Evolutionary conservation across 2,888 invertebrate genomes (phyloP).

Genomic region (Axea sp.): DNA sequence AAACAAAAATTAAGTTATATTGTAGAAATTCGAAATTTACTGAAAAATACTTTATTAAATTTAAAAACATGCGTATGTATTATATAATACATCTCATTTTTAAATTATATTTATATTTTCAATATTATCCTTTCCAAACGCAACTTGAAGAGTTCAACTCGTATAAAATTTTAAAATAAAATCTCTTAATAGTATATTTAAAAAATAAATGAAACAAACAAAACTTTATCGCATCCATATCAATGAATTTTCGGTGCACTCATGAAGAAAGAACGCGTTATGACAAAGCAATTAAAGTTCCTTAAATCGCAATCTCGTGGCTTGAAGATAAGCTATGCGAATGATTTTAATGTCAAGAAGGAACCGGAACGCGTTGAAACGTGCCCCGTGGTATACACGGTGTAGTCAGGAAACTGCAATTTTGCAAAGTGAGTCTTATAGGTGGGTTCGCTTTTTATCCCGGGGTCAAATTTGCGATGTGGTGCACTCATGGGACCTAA

Average conservation of each 20-base stretch:
- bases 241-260: conserved; percentile 5
- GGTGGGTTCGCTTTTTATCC: conserved; percentile 69
- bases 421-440: conserved; percentile 74
- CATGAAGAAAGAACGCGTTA: conserved; percentile 24
- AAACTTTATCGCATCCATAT: conserved; percentile 5
- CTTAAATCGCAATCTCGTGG: conserved; percentile 31
- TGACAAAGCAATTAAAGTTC: conserved; percentile 55
- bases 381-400: conserved; percentile 66
- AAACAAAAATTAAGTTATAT: no score
- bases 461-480: conserved; percentile 73
- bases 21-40: no score
- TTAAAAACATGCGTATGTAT: no score
- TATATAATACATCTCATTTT: no score
- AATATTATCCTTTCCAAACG: no score
- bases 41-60: no score
- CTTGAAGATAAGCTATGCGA: conserved; percentile 30
- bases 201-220: background rate
- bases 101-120: no score
- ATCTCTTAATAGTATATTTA: no score
- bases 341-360: conserved; percentile 57
- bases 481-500: conserved; percentile 55
- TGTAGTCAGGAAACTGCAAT: conserved; percentile 76
- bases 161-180: no score
- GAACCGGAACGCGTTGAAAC: conserved; percentile 61
- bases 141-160: no score